Evolutionary conservation across 2,888 invertebrate species (phyloP).

Genomic region (Alitta virens): DNA sequence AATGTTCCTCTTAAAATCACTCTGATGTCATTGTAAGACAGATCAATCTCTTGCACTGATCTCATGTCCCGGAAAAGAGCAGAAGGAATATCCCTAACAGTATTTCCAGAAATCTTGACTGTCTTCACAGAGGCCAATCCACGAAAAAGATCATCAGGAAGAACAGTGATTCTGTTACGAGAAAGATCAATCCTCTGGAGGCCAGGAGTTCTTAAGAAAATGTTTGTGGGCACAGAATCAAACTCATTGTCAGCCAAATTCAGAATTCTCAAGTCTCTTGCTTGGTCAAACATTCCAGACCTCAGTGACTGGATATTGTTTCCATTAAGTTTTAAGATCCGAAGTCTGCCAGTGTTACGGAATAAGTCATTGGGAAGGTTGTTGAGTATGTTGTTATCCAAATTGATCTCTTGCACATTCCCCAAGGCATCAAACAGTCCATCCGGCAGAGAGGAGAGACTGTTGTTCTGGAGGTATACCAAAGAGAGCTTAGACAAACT

Average conservation of each 20-base stretch:
- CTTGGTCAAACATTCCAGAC: conserved; percentile 3
- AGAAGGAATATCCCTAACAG: no score
- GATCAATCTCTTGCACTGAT: neutral
- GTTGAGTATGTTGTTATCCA: neutral
- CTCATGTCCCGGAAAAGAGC: neutral
- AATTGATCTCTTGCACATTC: neutral
- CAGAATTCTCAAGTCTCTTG: neutral
- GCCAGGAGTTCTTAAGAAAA: neutral
- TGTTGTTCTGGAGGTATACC: no score
- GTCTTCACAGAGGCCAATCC: no score
- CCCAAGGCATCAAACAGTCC: no score
- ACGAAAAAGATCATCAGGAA: neutral
- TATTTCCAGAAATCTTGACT: neutral
- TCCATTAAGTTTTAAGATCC: neutral
- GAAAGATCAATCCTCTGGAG: neutral
- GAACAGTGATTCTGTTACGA: neutral
- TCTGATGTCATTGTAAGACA: neutral
- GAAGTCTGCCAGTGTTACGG: neutral
- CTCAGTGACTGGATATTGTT: neutral
- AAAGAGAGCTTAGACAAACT: no score
- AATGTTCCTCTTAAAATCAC: neutral
- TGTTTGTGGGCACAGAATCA: neutral
- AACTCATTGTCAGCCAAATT: neutral
- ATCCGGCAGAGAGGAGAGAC: no score
- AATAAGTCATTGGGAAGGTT: neutral